Evolutionary conservation across 23 tunicate species (phyloP).

Genomic region (Halocynthia aurantium): DNA sequence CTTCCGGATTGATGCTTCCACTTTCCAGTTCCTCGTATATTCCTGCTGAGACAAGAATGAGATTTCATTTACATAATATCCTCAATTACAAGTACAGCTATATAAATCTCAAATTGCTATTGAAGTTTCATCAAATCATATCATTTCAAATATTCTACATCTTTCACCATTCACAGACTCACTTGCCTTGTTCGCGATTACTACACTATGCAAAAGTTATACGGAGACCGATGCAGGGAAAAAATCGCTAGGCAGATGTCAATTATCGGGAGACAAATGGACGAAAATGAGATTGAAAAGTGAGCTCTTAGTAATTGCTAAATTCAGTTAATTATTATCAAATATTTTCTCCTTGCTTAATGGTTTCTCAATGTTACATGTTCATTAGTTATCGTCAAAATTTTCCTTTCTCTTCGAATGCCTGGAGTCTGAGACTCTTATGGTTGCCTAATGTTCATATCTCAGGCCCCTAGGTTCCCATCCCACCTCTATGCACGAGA

Average conservation of each 20-base stretch:
- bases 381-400: too few relatives aligned
- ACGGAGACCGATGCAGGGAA: constrained; percentile 34
- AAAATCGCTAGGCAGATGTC: constrained; percentile 69
- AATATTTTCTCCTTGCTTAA: too few relatives aligned
- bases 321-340: too few relatives aligned
- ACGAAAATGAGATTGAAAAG: constrained; percentile 18
- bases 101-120: background rate
- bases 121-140: background rate
- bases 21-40: constrained; percentile 18
- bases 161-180: constrained; percentile 23
- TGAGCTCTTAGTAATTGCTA: background rate
- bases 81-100: constrained; percentile 1
- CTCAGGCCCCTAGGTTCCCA: too few relatives aligned
- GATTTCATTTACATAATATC: constrained; percentile 43
- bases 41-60: constrained; percentile 80
- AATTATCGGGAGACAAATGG: constrained; percentile 28
- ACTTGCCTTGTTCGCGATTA: constrained; percentile 38
- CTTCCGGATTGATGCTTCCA: constrained; percentile 16
- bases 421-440: too few relatives aligned
- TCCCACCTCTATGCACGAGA: too few relatives aligned
- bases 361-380: too few relatives aligned
- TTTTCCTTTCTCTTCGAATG: too few relatives aligned
- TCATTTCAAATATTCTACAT: background rate
- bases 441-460: too few relatives aligned
- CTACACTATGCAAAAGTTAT: constrained; percentile 63